These are phyloP conservation scores for Thera britannica DNA, from an alignment of 2,888 invertebrate species.

Conservation along the genomic window DNA sequence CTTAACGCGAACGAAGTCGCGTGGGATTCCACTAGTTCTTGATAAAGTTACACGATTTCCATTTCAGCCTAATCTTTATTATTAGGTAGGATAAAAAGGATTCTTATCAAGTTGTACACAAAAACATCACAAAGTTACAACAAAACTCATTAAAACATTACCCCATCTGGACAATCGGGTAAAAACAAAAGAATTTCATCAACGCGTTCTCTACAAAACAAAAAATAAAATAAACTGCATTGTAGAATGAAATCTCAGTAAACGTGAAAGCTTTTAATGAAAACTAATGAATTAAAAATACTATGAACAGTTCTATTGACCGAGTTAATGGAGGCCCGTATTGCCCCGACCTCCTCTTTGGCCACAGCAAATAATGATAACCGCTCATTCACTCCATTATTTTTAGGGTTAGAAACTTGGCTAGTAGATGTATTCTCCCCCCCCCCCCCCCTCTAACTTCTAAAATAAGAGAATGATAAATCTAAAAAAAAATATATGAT, in stretches of 20 bases:
- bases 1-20: too few species aligned
- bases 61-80: neutral
- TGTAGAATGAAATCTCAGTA: slow-evolving; percentile 26
- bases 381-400: neutral
- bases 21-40: neutral
- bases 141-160: neutral
- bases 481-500: too few species aligned
- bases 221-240: slow-evolving; percentile 23
- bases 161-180: too few species aligned
- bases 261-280: slow-evolving; percentile 40
- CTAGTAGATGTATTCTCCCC: too few species aligned
- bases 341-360: slow-evolving; percentile 31
- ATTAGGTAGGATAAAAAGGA: neutral
- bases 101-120: neutral
- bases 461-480: too few species aligned
- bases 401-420: too few species aligned
- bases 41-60: neutral
- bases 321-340: slow-evolving; percentile 42
- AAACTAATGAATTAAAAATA: slow-evolving; percentile 43
- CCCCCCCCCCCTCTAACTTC: too few species aligned
- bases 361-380: slow-evolving; percentile 10
- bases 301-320: slow-evolving; percentile 43
- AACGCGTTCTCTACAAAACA: slow-evolving; percentile 29
- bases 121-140: neutral
- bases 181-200: slow-evolving; percentile 9